These are phyloP conservation scores for Xestoiulus laeticollis DNA, from an alignment of 2,888 invertebrate species.

Conservation along the genomic window DNA sequence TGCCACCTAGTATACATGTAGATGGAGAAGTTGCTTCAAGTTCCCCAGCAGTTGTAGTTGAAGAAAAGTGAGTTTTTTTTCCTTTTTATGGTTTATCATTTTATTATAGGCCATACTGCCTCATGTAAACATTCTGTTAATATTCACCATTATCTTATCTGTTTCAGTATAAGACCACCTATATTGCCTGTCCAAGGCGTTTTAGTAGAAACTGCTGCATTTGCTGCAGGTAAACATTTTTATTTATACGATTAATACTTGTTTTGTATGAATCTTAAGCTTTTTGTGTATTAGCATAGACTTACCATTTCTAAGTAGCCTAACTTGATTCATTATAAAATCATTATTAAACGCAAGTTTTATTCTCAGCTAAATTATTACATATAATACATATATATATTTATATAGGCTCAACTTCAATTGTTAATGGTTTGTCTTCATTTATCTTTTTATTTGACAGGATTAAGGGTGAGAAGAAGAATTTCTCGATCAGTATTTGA, in stretches of 20 bases:
- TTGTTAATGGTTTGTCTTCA: background rate
- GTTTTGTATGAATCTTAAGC: too few species aligned
- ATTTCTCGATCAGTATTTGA: constrained; percentile 65
- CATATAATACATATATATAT: too few species aligned
- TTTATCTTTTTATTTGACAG: constrained; percentile 56
- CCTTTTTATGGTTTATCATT: too few species aligned
- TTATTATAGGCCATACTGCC: too few species aligned
- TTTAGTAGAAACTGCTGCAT: constrained; percentile 63
- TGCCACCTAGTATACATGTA: background rate
- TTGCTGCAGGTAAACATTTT: constrained; percentile 32
- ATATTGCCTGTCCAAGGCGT: constrained; percentile 67
- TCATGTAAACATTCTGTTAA: background rate
- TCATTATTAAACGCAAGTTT: too few species aligned
- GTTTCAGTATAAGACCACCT: constrained; percentile 64
- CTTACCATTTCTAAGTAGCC: background rate
- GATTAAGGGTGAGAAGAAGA: constrained; percentile 61
- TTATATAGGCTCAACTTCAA: too few species aligned
- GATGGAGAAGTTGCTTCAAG: constrained; percentile 44
- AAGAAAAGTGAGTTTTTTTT: background rate
- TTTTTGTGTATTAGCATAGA: background rate
- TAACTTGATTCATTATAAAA: background rate
- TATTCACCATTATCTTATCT: background rate
- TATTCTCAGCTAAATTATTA: too few species aligned
- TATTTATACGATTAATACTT: too few species aligned
- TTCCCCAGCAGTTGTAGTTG: constrained; percentile 22